Conservation (phyloP, 2,113 vertebrate genomes). For the Ibidorhyncha struthersii region DNA sequence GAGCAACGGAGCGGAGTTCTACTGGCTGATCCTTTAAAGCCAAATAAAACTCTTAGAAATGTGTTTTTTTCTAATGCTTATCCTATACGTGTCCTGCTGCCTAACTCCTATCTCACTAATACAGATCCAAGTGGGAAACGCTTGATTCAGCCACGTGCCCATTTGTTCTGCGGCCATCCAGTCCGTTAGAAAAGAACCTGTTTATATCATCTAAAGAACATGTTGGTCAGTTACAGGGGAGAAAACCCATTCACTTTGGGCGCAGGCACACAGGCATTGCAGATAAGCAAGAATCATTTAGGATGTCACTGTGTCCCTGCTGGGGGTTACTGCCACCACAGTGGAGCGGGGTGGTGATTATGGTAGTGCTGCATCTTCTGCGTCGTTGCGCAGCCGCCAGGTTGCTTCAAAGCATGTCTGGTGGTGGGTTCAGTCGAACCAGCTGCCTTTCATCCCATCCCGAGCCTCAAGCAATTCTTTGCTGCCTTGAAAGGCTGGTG, state of each 20-base stretch:
- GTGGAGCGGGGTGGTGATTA: fast-evolving
- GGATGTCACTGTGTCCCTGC: background rate
- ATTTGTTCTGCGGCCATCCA: background rate
- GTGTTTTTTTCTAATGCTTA: background rate
- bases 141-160: background rate
- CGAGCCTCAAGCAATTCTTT: background rate
- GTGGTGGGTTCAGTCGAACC: background rate
- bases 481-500: background rate
- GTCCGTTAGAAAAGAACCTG: background rate
- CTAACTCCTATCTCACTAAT: background rate
- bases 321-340: background rate
- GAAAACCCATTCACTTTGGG: background rate
- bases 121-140: background rate
- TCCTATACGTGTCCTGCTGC: background rate
- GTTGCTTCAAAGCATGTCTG: background rate
- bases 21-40: background rate
- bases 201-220: conserved; percentile 4
- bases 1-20: background rate
- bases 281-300: background rate
- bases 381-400: fast-evolving
- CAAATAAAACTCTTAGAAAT: background rate
- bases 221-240: background rate
- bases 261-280: background rate
- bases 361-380: background rate
- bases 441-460: background rate